Evolutionary conservation across 2,888 invertebrate genomes (phyloP), one percentile per base, ranked within the genome.

Genomic region (Campopleginae sp.): DNA sequence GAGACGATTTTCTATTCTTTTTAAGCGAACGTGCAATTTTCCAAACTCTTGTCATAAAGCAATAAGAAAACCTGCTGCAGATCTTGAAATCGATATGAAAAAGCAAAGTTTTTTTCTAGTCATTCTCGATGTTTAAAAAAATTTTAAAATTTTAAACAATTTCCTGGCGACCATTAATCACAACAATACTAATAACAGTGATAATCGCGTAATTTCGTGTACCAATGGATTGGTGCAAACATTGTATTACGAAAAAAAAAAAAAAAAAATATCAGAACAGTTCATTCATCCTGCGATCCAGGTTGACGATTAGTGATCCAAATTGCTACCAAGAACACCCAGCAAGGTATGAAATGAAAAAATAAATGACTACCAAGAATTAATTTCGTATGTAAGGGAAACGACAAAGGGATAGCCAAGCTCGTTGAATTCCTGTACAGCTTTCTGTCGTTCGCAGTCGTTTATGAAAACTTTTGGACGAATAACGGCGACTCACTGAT

Each of bases 51-150:
- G 0, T n/a, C 6, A 38, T 19, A 48, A 19, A 44, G 23, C 17
- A 8, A 42, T 17, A 51, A 51, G 19, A 19, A 42, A 38, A 65
- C 10, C 0, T n/a, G 5, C 5, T 5, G 5, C 4, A 27, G 14
- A 27, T 58, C 27, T 58, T 14, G 14, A 58, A 27, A n/a, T 58
- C 4, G 1, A 6, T 58, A 27, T 5, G 1, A 27, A 23, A 44
- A 2, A 5, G 44, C 8, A 10, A 38, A 38, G 1, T 38, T 38
- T 38, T 38, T 38, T 74, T 33, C n/a, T 75, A 46, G 3, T 86
- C 77, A 27, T 84, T 23, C 1, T 88, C 88, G 12, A 90, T 8
- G 1, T 38, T 38, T 38, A 8, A 5, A 38, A 8, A 38, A 38
- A 10, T 38, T 1, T 8, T 8, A 38, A 38, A 10, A 38, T 38